Percentiles rank a stretch among this genome's conserved stretches.
phyloP scores from a whole-genome alignment of 2,888 invertebrate genomes.

The Lutraria lutraria region DNA sequence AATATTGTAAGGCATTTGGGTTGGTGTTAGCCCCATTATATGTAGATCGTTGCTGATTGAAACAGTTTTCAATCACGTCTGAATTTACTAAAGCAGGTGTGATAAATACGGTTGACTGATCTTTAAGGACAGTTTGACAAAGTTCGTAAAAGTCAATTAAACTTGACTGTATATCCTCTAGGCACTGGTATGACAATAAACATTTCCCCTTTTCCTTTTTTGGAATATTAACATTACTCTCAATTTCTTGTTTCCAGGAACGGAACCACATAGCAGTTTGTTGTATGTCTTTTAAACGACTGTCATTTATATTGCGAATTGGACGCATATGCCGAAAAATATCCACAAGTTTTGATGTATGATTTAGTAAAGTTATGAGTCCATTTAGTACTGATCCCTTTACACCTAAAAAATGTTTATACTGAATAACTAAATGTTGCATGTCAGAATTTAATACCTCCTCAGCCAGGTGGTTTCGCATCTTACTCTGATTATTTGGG shows the following conservation, averaged over 20 bases:
- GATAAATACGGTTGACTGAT: conserved; percentile 3
- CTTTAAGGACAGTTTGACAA: conserved; percentile 16
- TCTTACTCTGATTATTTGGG: conserved; percentile 53
- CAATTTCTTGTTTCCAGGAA: not conserved
- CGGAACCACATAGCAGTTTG: conserved; percentile 40
- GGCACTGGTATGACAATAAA: conserved; percentile 45
- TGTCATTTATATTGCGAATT: conserved; percentile 22
- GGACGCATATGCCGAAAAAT: conserved; percentile 52
- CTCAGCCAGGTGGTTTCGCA: conserved; percentile 62
- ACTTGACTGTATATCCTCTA: conserved; percentile 55
- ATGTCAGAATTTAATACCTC: too few relatives aligned
- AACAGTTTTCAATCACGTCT: conserved; percentile 49
- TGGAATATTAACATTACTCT: too few relatives aligned
- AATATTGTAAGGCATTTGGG: not conserved
- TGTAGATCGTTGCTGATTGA: conserved; percentile 33
- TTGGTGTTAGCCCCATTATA: too few relatives aligned
- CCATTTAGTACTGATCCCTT: conserved; percentile 52
- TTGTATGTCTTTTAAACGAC: conserved; percentile 4
- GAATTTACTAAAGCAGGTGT: conserved; percentile 45
- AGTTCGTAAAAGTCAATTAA: conserved; percentile 38
- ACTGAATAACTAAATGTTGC: conserved; percentile 47
- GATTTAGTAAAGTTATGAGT: conserved; percentile 35
- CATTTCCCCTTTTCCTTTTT: conserved; percentile 13
- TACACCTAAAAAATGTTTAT: conserved; percentile 42
- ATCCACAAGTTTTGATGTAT: conserved; percentile 30